Conservation (phyloP, 2,797 vertebrate genomes). For the Rallus crepitans region DNA sequence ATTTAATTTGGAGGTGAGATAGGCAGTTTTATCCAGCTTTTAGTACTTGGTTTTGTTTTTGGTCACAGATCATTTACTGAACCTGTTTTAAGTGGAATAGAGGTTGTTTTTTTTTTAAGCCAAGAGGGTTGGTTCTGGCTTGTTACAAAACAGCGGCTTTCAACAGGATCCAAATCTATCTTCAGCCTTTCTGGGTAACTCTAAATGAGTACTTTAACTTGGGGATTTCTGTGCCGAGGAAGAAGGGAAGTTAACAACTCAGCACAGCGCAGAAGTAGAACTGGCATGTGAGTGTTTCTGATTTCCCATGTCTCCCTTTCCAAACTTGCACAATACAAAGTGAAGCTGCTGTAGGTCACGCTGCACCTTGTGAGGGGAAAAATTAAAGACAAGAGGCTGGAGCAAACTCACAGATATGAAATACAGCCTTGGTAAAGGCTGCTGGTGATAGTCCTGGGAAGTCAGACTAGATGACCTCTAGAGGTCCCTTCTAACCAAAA, state of each 20-base stretch:
- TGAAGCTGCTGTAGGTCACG: neutral
- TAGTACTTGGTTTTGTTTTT: conserved; percentile 70
- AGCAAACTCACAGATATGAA: neutral
- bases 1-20: conserved; percentile 68
- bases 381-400: neutral
- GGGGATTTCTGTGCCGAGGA: conserved; percentile 62
- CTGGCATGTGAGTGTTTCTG: conserved; percentile 3
- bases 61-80: conserved; percentile 70
- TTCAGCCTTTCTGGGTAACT: conserved; percentile 71
- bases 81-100: conserved; percentile 71
- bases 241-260: conserved; percentile 62
- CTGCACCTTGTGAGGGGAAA: neutral
- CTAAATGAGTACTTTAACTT: conserved; percentile 71
- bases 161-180: conserved; percentile 71
- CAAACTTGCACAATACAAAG: neutral
- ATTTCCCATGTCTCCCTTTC: neutral
- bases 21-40: conserved; percentile 57
- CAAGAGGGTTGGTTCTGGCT: conserved; percentile 61
- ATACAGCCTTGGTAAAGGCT: neutral
- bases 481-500: conserved; percentile 69
- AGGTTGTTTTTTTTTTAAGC: conserved; percentile 36
- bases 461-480: conserved; percentile 38
- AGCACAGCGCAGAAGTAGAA: conserved; percentile 5
- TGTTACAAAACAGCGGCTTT: conserved; percentile 58
- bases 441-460: neutral